Evolutionary conservation across 1,140 invertebrate species (phyloP).

Genomic region (Sycophila sp.): DNA sequence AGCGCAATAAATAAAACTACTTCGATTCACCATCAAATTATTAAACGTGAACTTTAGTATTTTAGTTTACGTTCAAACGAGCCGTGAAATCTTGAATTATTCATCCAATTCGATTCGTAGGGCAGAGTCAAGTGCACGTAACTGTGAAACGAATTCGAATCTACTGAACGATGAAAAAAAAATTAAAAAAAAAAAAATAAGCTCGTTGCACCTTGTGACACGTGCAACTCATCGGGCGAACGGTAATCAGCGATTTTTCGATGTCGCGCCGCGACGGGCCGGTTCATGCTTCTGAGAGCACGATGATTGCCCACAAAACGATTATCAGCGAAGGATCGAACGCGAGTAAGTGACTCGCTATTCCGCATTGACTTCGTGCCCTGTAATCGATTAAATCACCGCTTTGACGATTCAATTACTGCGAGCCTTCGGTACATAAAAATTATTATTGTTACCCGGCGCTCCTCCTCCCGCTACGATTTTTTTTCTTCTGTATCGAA

Average conservation of each 20-base stretch:
- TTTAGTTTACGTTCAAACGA: too few relatives aligned
- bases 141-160: too few relatives aligned
- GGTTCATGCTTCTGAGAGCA: slow-evolving; percentile 5
- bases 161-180: too few relatives aligned
- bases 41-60: too few relatives aligned
- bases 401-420: slow-evolving; percentile 1
- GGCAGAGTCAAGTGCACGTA: too few relatives aligned
- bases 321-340: neutral
- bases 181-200: neutral
- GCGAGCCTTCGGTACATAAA: neutral
- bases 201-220: neutral
- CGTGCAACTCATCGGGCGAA: neutral
- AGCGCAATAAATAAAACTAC: too few relatives aligned
- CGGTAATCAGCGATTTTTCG: neutral
- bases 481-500: too few relatives aligned
- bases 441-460: slow-evolving; percentile 14
- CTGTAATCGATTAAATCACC: slow-evolving; percentile 9
- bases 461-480: too few relatives aligned
- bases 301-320: neutral
- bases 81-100: too few relatives aligned
- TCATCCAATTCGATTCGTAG: too few relatives aligned
- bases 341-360: neutral
- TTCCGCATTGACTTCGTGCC: neutral
- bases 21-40: too few relatives aligned
- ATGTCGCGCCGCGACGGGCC: too few relatives aligned